Percentiles rank a stretch among this genome's conserved stretches.
phyloP scores from a whole-genome alignment of 2,113 vertebrate genomes.

The Ailurus styani region DNA sequence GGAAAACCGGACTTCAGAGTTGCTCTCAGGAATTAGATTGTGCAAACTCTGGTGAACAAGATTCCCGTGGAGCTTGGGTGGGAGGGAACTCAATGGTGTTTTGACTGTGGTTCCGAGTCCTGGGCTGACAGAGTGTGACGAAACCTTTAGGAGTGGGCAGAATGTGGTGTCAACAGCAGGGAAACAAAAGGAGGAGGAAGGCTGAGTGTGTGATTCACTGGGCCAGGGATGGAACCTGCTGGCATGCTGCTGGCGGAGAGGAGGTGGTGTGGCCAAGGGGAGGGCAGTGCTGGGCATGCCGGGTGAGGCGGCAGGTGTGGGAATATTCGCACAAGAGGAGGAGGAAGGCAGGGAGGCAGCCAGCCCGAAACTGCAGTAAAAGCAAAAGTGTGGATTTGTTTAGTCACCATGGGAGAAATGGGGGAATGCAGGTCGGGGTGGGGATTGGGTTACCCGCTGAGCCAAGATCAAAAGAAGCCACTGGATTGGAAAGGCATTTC shows the following conservation, averaged over 20 bases:
- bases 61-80: not conserved
- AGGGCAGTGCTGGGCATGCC: not conserved
- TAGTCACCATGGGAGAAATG: not conserved
- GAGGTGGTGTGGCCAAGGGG: not conserved
- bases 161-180: not conserved
- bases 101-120: not conserved
- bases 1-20: not conserved
- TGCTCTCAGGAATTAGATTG: not conserved
- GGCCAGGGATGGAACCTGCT: not conserved
- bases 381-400: not conserved
- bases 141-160: not conserved
- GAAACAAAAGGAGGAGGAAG: not conserved
- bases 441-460: not conserved
- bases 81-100: not conserved
- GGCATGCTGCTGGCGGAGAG: not conserved
- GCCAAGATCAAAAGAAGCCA: conserved; percentile 5
- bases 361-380: not conserved
- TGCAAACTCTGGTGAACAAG: not conserved
- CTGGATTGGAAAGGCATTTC: not conserved
- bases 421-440: not conserved
- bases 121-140: not conserved
- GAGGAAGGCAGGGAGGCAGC: not conserved
- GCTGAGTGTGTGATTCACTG: not conserved
- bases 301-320: not conserved
- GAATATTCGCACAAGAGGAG: conserved; percentile 6